A percentile compares a stretch with the other conserved stretches of the same genome.
These are phyloP conservation scores for Umimayanthus chanpuru DNA, from an alignment of 92 coral and sea anemone genomes.

Conservation along the genomic window DNA sequence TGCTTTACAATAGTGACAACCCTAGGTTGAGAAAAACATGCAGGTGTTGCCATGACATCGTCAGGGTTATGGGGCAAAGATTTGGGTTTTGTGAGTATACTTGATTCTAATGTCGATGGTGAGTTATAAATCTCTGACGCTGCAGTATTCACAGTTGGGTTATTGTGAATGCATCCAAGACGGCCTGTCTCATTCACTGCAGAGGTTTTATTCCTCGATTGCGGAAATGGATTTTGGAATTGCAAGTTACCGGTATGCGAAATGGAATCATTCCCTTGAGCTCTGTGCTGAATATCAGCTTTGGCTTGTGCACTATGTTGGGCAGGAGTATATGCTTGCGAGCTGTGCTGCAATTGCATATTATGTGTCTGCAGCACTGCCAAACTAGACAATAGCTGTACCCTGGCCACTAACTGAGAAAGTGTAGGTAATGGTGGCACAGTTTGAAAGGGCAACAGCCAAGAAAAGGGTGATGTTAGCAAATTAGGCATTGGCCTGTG, in stretches of 20 bases:
- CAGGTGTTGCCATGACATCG: slow-evolving; percentile 7
- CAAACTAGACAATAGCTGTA: slow-evolving; percentile 1
- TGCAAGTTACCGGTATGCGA: not conserved
- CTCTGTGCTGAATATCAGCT: not conserved
- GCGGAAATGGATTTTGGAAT: not conserved
- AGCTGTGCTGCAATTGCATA: not conserved
- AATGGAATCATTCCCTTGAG: not conserved
- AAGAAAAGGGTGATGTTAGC: not conserved
- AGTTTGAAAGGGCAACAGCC: not conserved
- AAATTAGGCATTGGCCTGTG: slow-evolving; percentile 9
- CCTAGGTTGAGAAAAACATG: slow-evolving; percentile 44
- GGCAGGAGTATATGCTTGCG: not conserved
- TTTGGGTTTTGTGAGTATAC: not conserved
- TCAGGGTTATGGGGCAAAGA: not conserved
- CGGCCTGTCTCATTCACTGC: not conserved
- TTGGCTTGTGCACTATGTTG: not conserved
- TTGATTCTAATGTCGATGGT: not conserved
- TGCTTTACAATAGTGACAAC: slow-evolving; percentile 12
- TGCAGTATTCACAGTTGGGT: not conserved
- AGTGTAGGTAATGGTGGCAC: not conserved
- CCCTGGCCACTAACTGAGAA: not conserved
- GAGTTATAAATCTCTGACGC: not conserved
- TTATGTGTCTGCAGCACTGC: not conserved
- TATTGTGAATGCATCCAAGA: not conserved
- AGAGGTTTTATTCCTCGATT: not conserved